These are phyloP conservation scores for Panagrolaimus sp. DNA, from an alignment of 1,140 invertebrate genomes.

Conservation along the genomic window DNA sequence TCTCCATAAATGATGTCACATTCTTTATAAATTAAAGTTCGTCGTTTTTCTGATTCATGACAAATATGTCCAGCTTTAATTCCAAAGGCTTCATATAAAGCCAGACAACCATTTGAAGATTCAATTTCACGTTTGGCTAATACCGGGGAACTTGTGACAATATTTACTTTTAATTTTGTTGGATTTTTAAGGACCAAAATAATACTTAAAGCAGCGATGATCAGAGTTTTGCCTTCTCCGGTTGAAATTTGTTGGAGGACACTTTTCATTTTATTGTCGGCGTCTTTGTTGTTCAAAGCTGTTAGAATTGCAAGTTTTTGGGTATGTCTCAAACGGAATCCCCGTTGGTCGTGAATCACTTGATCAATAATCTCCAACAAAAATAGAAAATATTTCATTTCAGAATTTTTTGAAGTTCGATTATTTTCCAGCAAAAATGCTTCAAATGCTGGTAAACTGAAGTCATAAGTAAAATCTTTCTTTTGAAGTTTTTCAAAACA, in stretches of 20 bases:
- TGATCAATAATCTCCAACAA: no score
- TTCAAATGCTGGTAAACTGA: no score
- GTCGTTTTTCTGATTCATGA: slow-evolving; percentile 10
- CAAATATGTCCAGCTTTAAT: slow-evolving; percentile 17
- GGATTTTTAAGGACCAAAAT: neutral
- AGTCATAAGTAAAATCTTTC: no score
- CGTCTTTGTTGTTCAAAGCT: neutral
- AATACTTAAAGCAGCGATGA: neutral
- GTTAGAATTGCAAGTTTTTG: neutral
- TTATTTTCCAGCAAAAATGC: no score
- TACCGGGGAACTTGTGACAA: neutral
- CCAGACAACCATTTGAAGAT: neutral
- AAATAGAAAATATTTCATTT: no score
- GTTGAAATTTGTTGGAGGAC: neutral
- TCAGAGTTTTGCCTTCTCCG: slow-evolving; percentile 4
- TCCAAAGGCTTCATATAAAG: neutral
- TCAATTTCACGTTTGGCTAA: neutral
- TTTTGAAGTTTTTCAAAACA: no score
- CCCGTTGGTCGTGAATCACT: neutral
- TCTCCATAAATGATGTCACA: slow-evolving; percentile 18
- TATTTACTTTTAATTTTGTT: neutral
- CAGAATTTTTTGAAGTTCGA: no score
- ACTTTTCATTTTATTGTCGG: neutral
- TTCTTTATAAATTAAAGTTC: neutral
- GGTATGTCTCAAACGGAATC: neutral